phyloP scores from a whole-genome alignment of 2,888 invertebrate species.

The Dicyrtoma fusca region DNA sequence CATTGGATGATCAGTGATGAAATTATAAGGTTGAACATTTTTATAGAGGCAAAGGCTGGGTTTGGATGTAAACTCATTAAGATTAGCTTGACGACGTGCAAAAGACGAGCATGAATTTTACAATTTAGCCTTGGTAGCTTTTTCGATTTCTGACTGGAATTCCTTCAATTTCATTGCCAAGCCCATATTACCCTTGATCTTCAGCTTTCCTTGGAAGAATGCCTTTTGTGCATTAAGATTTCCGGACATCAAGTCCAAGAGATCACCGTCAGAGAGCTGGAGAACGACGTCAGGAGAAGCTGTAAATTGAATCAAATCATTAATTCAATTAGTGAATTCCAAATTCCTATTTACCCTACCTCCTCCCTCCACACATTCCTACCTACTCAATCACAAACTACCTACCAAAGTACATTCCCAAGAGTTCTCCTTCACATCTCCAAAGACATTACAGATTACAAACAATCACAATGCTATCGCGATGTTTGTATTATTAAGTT shows the following conservation, averaged over 20 bases:
- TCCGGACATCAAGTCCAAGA: conserved; percentile 84
- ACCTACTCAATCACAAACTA: too few relatives aligned
- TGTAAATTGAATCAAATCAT: conserved; percentile 55
- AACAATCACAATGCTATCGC: neutral
- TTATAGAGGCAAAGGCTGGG: too few relatives aligned
- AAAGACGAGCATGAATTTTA: conserved; percentile 33
- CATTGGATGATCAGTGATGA: too few relatives aligned
- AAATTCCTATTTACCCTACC: too few relatives aligned
- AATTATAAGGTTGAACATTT: too few relatives aligned
- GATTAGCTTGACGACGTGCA: too few relatives aligned
- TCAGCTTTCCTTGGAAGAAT: conserved; percentile 87
- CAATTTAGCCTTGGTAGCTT: conserved; percentile 57
- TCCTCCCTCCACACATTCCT: too few relatives aligned
- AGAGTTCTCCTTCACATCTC: neutral
- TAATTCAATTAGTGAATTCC: neutral
- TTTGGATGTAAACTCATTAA: too few relatives aligned
- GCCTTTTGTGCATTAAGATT: conserved; percentile 94
- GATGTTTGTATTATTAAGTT: too few relatives aligned
- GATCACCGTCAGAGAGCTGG: conserved; percentile 84
- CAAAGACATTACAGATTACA: neutral
- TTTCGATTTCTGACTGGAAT: conserved; percentile 64
- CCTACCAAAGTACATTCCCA: neutral
- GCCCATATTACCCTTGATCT: conserved; percentile 89
- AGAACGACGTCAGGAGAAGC: conserved; percentile 90
- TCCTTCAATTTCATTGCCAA: conserved; percentile 91